Evolutionary conservation across 2,797 vertebrate genomes (phyloP), one percentile per base, ranked within the genome.

Genomic region (Sebastes glaucus): DNA sequence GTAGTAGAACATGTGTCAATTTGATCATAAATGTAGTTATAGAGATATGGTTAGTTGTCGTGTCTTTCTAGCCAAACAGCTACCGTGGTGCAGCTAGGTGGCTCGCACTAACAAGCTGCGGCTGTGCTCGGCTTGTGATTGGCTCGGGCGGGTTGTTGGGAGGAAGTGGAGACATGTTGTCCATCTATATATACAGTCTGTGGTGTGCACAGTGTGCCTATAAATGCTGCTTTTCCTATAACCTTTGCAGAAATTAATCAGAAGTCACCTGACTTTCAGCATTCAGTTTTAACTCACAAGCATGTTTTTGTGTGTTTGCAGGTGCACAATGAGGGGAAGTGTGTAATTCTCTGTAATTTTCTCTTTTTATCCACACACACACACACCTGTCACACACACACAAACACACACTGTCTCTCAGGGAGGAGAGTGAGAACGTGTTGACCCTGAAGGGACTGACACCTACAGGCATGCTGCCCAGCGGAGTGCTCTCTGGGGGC

Each of bases 401-500:
- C 27, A 62, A 10, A 67, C 55, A 59, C 42, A 11, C 46, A 70
- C 49, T 56, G 18, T 74, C 18, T 88, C 65, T 74, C 91, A 97
- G 96, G 88, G 96, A 96, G 94, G 96, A 97, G 89, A 97, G 96
- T 81, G 96, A 97, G 94, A 96, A 96, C 32, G 96, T 96, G 83
- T 86, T 97, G 93, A 97, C 96, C 75, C 94, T 97, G 73, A 97
- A 97, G 91, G 96, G 96, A 8, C 88, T 97, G 85, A 97, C 96
- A 42, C 96, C 96, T 1, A 97, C 96, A 25, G 96, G 96, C 78
- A 97, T 96, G 96, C 91, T 97, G 89, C 96, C 96, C 68, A 96
- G 96, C 20, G 96, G 96, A 71, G 96, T 96, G 42, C 87, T 97
- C 53, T 95, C 96, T 62, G 96, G 96, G 72, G 96, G 96, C 70